Percentiles rank a stretch among this genome's conserved stretches.
Evolutionary conservation across 1,140 invertebrate genomes (phyloP).

Genomic region (Drosophila orosa): DNA sequence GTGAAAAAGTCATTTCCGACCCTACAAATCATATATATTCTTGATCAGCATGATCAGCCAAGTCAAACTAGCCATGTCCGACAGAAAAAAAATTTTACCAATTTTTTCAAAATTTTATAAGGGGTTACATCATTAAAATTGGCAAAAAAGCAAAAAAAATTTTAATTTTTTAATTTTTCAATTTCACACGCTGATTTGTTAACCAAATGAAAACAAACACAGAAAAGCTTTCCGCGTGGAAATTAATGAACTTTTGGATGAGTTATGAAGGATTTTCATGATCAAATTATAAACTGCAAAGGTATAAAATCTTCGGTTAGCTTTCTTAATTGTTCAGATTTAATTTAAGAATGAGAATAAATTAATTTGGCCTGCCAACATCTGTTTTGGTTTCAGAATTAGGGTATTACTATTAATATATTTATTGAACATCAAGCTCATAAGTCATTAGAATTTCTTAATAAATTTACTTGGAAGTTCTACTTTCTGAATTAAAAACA

Average conservation of each 20-base stretch:
- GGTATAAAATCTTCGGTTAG: too few species aligned
- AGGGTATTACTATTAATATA: background rate
- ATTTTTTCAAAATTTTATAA: background rate
- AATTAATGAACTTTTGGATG: background rate
- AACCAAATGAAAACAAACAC: background rate
- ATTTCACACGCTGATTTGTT: background rate
- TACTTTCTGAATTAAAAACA: background rate
- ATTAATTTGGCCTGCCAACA: too few species aligned
- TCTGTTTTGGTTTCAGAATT: too few species aligned
- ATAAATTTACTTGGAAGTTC: background rate
- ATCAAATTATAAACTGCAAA: background rate
- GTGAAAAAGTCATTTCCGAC: background rate
- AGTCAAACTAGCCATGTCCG: background rate
- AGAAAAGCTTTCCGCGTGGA: background rate
- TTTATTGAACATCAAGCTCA: background rate
- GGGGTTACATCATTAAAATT: background rate
- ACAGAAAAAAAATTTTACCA: background rate
- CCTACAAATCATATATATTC: background rate
- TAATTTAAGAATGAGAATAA: too few species aligned
- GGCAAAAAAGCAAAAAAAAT: background rate
- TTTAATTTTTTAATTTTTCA: background rate
- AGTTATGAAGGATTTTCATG: background rate
- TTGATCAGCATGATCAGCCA: background rate
- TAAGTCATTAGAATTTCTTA: background rate
- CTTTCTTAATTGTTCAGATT: too few species aligned